Conservation (phyloP, 1,140 invertebrate genomes). For the Lysiphlebus fabarum region DNA sequence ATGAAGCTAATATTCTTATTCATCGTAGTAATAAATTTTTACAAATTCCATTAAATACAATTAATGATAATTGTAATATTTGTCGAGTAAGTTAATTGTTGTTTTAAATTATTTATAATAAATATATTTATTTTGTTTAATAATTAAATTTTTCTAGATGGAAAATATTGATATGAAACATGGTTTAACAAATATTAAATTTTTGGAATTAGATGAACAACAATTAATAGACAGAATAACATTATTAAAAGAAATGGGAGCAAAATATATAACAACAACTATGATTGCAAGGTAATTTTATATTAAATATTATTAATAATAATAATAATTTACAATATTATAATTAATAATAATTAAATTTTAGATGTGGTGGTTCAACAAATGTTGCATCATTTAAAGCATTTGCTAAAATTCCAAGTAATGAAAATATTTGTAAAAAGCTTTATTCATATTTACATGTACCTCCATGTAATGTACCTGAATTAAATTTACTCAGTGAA, state of each 20-base stretch:
- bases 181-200: not conserved
- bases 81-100: constrained; percentile 11
- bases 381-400: constrained; percentile 7
- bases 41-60: not conserved
- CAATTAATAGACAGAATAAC: constrained; percentile 10
- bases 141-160: constrained; percentile 10
- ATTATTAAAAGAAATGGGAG: constrained; percentile 20
- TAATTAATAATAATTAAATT: not conserved
- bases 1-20: not conserved
- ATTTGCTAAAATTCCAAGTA: constrained; percentile 6
- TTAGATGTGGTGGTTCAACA: constrained; percentile 2
- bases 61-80: constrained; percentile 4
- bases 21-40: constrained; percentile 1
- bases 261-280: not conserved
- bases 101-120: not conserved
- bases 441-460: constrained; percentile 12
- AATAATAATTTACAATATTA: not conserved
- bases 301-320: not conserved
- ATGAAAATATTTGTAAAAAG: not conserved
- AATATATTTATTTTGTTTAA: not conserved
- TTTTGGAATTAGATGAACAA: constrained; percentile 11
- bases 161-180: constrained; percentile 1
- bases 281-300: constrained; percentile 12
- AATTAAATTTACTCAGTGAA: not conserved
- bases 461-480: constrained; percentile 6